phyloP scores from a whole-genome alignment of 1,140 invertebrate genomes.

The Pseudomyrmex concolor region DNA sequence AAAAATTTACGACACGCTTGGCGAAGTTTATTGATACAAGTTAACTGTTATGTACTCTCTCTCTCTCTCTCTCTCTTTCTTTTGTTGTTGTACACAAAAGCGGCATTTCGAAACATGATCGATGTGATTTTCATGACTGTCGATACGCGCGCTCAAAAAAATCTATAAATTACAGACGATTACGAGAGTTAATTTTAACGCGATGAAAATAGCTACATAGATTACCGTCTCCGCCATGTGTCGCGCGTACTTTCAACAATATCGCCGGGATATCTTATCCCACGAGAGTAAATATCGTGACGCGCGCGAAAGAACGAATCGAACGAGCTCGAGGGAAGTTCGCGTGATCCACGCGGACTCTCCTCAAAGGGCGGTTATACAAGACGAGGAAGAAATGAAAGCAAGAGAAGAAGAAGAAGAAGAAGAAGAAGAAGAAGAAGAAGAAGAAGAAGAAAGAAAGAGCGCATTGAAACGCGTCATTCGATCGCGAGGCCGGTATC shows the following conservation, averaged over 20 bases:
- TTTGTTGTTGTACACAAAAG: background rate
- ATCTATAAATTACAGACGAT: too few species aligned
- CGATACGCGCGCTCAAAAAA: too few species aligned
- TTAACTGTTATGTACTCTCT: too few species aligned
- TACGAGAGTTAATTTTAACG: too few species aligned
- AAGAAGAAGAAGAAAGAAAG: slow-evolving; percentile 54
- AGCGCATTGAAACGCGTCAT: slow-evolving; percentile 83
- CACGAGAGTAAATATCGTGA: slow-evolving; percentile 35
- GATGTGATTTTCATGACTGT: background rate
- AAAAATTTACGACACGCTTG: slow-evolving; percentile 52
- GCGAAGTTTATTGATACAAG: slow-evolving; percentile 24
- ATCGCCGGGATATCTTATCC: slow-evolving; percentile 21
- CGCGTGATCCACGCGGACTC: slow-evolving; percentile 68
- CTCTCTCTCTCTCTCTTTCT: background rate
- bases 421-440: slow-evolving; percentile 63
- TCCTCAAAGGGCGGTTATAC: slow-evolving; percentile 60
- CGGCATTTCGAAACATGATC: background rate
- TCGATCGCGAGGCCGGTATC: slow-evolving; percentile 82
- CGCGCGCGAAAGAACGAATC: slow-evolving; percentile 35
- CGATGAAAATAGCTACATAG: background rate
- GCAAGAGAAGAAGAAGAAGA: slow-evolving; percentile 37
- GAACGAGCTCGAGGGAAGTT: slow-evolving; percentile 42
- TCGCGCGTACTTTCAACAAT: slow-evolving; percentile 7
- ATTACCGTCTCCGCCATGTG: too few species aligned
- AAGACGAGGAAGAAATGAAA: slow-evolving; percentile 59